Evolutionary conservation across 2,113 vertebrate species (phyloP).

Genomic region (Sylvietta virens): DNA sequence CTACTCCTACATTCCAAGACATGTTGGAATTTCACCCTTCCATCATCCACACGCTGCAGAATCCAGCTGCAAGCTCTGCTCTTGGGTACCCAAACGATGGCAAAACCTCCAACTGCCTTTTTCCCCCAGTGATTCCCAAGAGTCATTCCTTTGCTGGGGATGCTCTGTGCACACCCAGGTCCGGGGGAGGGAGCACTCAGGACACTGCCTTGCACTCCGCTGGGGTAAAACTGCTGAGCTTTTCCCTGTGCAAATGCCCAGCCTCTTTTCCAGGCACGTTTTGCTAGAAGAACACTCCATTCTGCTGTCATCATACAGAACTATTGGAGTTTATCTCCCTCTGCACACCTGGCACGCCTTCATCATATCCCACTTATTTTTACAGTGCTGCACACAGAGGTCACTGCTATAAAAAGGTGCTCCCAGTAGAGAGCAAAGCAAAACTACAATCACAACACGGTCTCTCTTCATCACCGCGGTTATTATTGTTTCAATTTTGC

Average conservation of each 20-base stretch:
- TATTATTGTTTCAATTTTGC: neutral
- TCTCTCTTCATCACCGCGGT: neutral
- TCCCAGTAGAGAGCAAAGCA: neutral
- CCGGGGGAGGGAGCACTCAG: neutral
- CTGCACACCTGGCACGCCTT: neutral
- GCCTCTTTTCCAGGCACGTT: neutral
- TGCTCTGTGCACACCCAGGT: neutral
- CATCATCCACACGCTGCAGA: neutral
- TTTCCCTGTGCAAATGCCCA: neutral
- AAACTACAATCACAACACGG: neutral
- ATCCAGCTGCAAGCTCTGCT: neutral
- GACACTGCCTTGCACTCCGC: neutral
- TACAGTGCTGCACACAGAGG: neutral
- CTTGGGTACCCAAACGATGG: neutral
- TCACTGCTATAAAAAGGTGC: neutral
- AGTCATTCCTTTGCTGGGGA: neutral
- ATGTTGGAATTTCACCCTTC: neutral
- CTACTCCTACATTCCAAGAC: neutral
- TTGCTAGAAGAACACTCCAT: neutral
- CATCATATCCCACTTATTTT: neutral
- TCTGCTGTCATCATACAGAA: neutral
- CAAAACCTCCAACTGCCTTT: rapidly evolving
- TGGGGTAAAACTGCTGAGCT: neutral
- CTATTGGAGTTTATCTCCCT: conserved; percentile 5
- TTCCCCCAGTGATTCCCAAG: too few relatives aligned